Evolutionary conservation across 2,113 vertebrate genomes (phyloP), one percentile per base, ranked within the genome.

Genomic region (Eublepharis macularius): DNA sequence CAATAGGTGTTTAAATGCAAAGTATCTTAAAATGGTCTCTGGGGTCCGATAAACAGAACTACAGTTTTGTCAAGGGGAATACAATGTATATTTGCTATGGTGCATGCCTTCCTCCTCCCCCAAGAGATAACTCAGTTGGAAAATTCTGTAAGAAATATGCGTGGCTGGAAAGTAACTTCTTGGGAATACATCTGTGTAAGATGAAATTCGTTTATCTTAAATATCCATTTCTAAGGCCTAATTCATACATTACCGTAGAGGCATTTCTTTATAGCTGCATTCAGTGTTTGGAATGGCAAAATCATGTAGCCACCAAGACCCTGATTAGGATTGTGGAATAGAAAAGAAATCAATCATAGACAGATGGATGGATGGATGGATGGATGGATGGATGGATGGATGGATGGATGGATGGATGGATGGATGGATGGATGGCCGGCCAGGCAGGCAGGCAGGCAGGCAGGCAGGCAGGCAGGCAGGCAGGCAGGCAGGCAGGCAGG

Each of bases 1-100:
- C 82, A 88, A 89, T 90, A 86, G 68, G 82, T 79, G 81, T 87
- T 77, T 86, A 92, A 86, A 93, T 89, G 81, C 84, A 87, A 91
- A 86, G 76, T 80, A 76, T 65, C 63, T 80, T 87, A 75, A 91
- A 93, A 88, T 74, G 76, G 76, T 93, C 89, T 90, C 88, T 69
- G 66, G 91, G 82, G 91, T 81, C 88, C 90, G 88, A 90, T 92
- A 76, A 68, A 88, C 86, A 88, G 45, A 87, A 51, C 60, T 49
- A 12, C 57, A 45, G 7, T 36, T 39, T 70, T 24, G 29, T 80
- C 69, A 26, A 90, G 72, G 77, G 84, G 86, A 54, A 45, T 83
- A 86, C 72, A 90, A 76, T 24, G 13, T 29, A 63, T 26, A 63
- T 63, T 63, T 29, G 60, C 60, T 63, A 10, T 9, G 24, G 60